These are phyloP conservation scores for Eulimnadia texana DNA, from an alignment of 1,140 invertebrate genomes.

Conservation along the genomic window DNA sequence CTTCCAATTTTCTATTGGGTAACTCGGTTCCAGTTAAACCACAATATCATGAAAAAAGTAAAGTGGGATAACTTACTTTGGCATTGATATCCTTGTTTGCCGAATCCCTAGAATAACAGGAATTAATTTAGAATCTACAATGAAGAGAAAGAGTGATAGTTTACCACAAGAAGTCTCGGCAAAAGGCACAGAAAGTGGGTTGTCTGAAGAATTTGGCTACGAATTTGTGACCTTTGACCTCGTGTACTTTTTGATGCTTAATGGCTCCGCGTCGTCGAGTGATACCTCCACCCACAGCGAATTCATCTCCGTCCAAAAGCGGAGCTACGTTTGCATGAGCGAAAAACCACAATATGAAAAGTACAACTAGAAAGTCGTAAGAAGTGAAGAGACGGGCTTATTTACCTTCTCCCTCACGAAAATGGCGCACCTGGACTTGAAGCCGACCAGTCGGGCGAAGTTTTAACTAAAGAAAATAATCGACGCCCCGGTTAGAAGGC, in stretches of 20 bases:
- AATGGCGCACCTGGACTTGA: conserved; percentile 29
- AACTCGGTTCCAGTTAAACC: no score
- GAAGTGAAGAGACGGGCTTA: not conserved
- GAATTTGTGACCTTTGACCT: conserved; percentile 92
- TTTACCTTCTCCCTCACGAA: conserved; percentile 25
- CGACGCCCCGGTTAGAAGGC: no score
- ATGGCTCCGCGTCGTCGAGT: conserved; percentile 78
- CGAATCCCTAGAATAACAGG: conserved; percentile 53
- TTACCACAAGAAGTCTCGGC: conserved; percentile 93
- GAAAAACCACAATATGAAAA: conserved; percentile 16
- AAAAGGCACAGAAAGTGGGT: conserved; percentile 98
- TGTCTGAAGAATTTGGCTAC: conserved; percentile 97
- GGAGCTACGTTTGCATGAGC: conserved; percentile 7
- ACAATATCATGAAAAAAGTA: not conserved
- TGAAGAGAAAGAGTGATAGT: conserved; percentile 4
- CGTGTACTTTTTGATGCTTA: conserved; percentile 87
- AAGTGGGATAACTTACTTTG: conserved; percentile 46
- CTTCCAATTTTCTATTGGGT: no score
- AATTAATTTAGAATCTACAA: no score
- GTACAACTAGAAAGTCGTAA: not conserved
- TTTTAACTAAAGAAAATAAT: conserved; percentile 24
- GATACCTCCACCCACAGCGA: conserved; percentile 34
- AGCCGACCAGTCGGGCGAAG: conserved; percentile 28
- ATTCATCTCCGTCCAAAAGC: conserved; percentile 20
- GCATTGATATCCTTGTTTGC: conserved; percentile 97